Conservation (phyloP, 2,113 vertebrate species). For the Hucho hucho region DNA sequence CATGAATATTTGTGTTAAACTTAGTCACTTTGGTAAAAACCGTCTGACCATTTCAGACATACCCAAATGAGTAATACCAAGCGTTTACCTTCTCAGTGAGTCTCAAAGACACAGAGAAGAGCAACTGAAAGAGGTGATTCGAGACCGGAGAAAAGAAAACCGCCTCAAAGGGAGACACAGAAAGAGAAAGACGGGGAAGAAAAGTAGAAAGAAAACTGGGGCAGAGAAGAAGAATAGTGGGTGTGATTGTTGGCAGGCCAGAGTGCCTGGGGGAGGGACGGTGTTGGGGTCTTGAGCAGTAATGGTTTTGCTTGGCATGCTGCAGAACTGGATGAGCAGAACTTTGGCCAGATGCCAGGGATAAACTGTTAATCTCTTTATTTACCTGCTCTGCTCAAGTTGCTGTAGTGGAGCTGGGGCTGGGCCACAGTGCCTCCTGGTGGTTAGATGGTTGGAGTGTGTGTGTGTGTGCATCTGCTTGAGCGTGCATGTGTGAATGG, state of each 20-base stretch:
- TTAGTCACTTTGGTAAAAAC: too few species aligned
- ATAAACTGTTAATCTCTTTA: constrained; percentile 20
- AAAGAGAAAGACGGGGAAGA: neutral
- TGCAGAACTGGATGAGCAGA: constrained; percentile 56
- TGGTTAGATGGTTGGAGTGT: neutral
- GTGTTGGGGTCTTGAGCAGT: constrained; percentile 57
- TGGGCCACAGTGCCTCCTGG: neutral
- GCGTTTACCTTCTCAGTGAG: too few species aligned
- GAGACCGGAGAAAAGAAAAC: neutral
- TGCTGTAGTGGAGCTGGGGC: neutral
- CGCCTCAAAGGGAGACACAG: neutral
- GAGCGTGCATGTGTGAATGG: constrained; percentile 7
- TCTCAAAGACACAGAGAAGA: neutral
- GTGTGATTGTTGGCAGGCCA: neutral
- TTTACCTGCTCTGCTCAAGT: neutral
- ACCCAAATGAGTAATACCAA: too few species aligned
- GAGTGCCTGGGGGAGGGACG: constrained; percentile 41
- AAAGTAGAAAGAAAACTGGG: constrained; percentile 9
- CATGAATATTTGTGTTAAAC: too few species aligned
- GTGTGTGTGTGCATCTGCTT: constrained; percentile 3
- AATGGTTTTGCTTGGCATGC: constrained; percentile 77
- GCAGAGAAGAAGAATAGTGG: neutral
- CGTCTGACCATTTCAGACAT: too few species aligned
- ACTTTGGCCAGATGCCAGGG: constrained; percentile 43
- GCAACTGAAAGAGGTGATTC: neutral